Percentiles rank a stretch among this genome's conserved stretches.
phyloP scores from a whole-genome alignment of 92 coral and sea anemone genomes.

The Anthopleura xanthogrammica region DNA sequence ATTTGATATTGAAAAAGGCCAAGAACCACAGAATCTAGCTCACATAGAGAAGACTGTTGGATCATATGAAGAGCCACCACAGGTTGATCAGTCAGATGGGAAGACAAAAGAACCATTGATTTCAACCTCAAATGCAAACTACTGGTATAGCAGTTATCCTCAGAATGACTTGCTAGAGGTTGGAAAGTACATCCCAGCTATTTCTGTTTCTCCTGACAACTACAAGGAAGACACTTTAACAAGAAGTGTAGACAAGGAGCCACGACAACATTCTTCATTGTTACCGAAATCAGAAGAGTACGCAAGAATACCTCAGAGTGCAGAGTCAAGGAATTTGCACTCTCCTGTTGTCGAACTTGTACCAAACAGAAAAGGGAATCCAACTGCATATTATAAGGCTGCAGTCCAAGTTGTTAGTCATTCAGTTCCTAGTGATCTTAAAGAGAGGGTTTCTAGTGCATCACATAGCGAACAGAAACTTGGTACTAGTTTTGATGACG shows the following conservation, averaged over 20 bases:
- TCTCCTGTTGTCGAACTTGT: constrained; percentile 36
- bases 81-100: neutral
- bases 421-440: neutral
- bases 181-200: constrained; percentile 1
- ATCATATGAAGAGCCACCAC: neutral
- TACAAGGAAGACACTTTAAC: neutral
- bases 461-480: constrained; percentile 18
- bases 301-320: neutral
- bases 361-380: constrained; percentile 15
- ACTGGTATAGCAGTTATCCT: constrained; percentile 19
- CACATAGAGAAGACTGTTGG: neutral
- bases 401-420: constrained; percentile 3
- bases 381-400: constrained; percentile 30
- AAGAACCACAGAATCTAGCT: constrained; percentile 4
- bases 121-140: neutral
- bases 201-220: constrained; percentile 5
- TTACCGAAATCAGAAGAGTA: constrained; percentile 6
- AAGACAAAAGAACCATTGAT: neutral
- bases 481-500: constrained; percentile 15
- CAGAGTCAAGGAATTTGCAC: constrained; percentile 15
- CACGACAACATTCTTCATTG: neutral
- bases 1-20: constrained; percentile 29
- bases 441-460: neutral
- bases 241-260: neutral
- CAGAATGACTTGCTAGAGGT: constrained; percentile 10